A percentile compares a stretch with the other conserved stretches of the same genome.
Evolutionary conservation across 1,140 invertebrate species (phyloP).

Genomic region (Drosophila triauraria): DNA sequence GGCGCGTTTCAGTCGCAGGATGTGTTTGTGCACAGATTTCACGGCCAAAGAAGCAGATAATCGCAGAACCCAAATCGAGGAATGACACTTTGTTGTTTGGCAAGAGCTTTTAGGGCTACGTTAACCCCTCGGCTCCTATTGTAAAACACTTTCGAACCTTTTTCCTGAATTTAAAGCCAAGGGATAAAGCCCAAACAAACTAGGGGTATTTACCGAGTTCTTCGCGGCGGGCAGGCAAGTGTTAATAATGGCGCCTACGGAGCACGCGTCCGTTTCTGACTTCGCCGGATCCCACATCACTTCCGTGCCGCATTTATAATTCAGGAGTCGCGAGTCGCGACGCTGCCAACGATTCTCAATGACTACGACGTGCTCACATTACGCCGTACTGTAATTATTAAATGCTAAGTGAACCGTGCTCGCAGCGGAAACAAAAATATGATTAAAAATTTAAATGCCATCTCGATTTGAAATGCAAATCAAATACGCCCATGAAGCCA

Average conservation of each 20-base stretch:
- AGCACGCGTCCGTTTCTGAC: constrained; percentile 4
- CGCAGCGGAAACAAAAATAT: constrained; percentile 38
- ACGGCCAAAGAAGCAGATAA: constrained; percentile 19
- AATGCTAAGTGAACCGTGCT: constrained; percentile 32
- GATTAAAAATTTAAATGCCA: constrained; percentile 52
- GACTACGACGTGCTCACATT: constrained; percentile 48
- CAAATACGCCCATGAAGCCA: constrained; percentile 42
- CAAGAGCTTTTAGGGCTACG: constrained; percentile 1
- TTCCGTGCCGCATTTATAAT: constrained; percentile 54
- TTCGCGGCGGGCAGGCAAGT: constrained; percentile 43
- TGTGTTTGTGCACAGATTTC: constrained; percentile 23
- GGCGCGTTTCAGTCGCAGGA: constrained; percentile 16
- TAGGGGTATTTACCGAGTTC: neutral
- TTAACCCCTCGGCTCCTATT: constrained; percentile 9
- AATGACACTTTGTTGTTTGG: constrained; percentile 23
- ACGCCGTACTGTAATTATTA: constrained; percentile 56
- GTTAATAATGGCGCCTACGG: constrained; percentile 54
- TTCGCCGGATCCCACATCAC: constrained; percentile 10
- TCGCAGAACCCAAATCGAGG: neutral
- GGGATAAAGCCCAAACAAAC: neutral
- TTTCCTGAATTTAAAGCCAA: neutral
- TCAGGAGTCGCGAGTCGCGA: constrained; percentile 44
- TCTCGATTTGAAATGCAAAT: constrained; percentile 58
- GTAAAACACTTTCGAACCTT: neutral
- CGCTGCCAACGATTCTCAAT: constrained; percentile 41